Evolutionary conservation across 92 coral and sea anemone species (phyloP).

Genomic region (Palythoa caribaeorum): DNA sequence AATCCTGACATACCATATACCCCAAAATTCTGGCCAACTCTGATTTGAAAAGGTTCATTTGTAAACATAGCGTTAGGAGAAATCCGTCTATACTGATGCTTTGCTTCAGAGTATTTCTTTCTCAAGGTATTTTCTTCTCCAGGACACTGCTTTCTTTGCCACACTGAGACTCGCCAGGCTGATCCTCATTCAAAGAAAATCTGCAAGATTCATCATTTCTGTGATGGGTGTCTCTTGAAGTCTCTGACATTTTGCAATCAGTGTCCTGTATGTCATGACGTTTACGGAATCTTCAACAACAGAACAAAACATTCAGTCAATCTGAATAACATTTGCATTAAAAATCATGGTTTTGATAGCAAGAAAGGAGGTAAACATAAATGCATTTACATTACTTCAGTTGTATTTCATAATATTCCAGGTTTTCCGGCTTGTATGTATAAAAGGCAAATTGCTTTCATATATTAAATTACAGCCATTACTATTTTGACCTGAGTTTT

Average conservation of each 20-base stretch:
- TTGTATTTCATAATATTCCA: too few species aligned
- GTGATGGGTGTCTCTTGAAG: background rate
- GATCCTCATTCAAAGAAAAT: background rate
- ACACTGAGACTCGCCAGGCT: background rate
- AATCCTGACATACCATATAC: too few species aligned
- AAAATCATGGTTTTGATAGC: background rate
- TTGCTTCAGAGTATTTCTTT: background rate
- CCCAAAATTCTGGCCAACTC: too few species aligned
- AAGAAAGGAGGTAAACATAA: background rate
- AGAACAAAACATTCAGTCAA: background rate
- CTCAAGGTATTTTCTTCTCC: background rate
- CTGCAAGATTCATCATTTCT: slow-evolving; percentile 25
- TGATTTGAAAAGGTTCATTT: too few species aligned
- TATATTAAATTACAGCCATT: too few species aligned
- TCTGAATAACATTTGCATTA: background rate
- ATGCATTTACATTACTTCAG: background rate
- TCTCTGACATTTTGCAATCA: slow-evolving; percentile 9
- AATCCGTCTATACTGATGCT: too few species aligned
- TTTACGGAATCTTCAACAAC: slow-evolving; percentile 17
- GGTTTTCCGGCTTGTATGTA: too few species aligned
- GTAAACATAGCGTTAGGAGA: too few species aligned
- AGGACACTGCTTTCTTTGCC: slow-evolving; percentile 24
- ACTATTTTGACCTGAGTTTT: too few species aligned
- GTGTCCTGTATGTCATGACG: slow-evolving; percentile 37
- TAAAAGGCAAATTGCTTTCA: too few species aligned